Percentiles rank a stretch among this genome's conserved stretches.
These are phyloP conservation scores for Erebia aethiops DNA, from an alignment of 2,888 invertebrate species.

Conservation along the genomic window DNA sequence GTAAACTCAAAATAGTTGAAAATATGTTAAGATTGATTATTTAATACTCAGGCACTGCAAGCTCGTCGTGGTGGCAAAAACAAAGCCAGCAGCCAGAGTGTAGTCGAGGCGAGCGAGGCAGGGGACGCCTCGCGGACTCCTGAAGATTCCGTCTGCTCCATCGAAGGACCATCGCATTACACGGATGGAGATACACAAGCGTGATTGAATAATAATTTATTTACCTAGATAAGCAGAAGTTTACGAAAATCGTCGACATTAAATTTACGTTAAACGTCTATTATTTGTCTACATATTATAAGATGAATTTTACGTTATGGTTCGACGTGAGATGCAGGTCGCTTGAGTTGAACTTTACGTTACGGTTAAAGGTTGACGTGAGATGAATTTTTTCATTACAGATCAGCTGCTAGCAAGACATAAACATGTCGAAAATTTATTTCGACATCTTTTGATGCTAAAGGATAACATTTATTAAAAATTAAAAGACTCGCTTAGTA, in stretches of 20 bases:
- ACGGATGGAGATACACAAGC: conserved; percentile 82
- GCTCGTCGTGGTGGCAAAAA: conserved; percentile 84
- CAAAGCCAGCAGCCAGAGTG: conserved; percentile 77
- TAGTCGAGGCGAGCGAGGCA: conserved; percentile 86
- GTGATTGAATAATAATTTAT: conserved; percentile 50
- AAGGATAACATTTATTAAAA: background rate
- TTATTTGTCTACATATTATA: too few species aligned
- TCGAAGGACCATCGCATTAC: conserved; percentile 90
- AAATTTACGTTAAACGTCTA: background rate
- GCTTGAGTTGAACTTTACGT: background rate
- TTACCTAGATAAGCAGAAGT: background rate
- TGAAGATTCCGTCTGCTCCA: conserved; percentile 95
- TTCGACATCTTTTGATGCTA: background rate
- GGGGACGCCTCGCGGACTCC: conserved; percentile 92
- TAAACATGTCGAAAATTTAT: background rate
- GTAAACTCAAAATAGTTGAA: too few species aligned
- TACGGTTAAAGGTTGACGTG: background rate
- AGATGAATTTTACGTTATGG: background rate
- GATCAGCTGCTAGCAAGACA: too few species aligned
- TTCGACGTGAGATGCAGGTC: background rate
- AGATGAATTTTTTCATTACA: background rate
- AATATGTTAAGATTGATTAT: background rate
- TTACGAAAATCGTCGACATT: background rate
- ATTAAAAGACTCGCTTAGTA: conserved; percentile 17
- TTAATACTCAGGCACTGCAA: conserved; percentile 86